These are phyloP conservation scores for Pelobates cultripes DNA, from an alignment of 2,797 vertebrate genomes.

Conservation along the genomic window DNA sequence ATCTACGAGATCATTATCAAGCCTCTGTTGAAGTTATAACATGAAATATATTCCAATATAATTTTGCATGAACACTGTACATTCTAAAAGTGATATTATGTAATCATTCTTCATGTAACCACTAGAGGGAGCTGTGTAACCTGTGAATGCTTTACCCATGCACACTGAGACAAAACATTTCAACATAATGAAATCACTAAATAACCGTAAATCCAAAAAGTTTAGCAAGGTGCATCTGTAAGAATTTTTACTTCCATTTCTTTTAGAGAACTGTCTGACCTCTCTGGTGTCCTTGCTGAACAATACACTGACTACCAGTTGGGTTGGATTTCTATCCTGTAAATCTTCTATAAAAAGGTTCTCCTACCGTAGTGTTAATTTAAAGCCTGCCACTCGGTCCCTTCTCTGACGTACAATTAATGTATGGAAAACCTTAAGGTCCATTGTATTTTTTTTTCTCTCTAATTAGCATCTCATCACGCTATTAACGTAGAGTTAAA, in stretches of 20 bases:
- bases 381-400: neutral
- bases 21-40: too few species aligned
- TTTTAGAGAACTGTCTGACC: conserved; percentile 29
- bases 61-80: too few species aligned
- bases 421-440: too few species aligned
- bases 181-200: conserved; percentile 9
- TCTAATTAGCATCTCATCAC: too few species aligned
- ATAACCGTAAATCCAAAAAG: conserved; percentile 14
- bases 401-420: too few species aligned
- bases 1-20: too few species aligned
- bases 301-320: neutral
- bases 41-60: too few species aligned
- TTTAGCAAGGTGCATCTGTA: conserved; percentile 35
- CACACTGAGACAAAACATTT: conserved; percentile 10
- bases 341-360: conserved; percentile 1
- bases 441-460: too few species aligned
- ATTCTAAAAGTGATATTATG: too few species aligned
- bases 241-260: conserved; percentile 19
- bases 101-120: neutral
- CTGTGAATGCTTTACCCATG: neutral
- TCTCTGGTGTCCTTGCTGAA: conserved; percentile 8
- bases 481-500: too few species aligned
- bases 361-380: conserved; percentile 17
- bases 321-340: conserved; percentile 1
- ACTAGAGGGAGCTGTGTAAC: conserved; percentile 34